Evolutionary conservation across 2,888 invertebrate genomes (phyloP).

Genomic region (Ormyrus labotus): DNA sequence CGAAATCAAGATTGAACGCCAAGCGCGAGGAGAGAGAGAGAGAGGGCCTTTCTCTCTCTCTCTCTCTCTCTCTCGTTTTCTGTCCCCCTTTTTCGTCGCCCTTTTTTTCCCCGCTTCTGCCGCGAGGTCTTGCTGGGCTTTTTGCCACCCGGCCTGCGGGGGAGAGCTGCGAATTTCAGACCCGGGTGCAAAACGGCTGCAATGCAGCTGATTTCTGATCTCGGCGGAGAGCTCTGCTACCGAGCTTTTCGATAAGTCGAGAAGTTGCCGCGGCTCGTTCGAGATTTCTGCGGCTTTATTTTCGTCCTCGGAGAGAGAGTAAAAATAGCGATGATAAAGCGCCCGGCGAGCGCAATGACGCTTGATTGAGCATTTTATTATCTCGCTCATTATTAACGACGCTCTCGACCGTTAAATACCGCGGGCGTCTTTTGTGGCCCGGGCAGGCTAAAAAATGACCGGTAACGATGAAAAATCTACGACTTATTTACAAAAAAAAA

Average conservation of each 20-base stretch:
- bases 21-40: neutral
- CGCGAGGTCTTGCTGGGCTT: neutral
- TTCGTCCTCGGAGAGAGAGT: too few relatives aligned
- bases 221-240: too few relatives aligned
- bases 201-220: too few relatives aligned
- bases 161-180: neutral
- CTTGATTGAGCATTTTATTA: neutral
- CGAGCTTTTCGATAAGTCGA: too few relatives aligned
- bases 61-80: neutral
- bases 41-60: constrained; percentile 3
- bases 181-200: too few relatives aligned
- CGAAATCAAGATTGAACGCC: constrained; percentile 57
- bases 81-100: neutral
- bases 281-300: too few relatives aligned
- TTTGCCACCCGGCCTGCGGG: neutral
- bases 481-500: neutral
- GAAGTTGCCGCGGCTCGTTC: too few relatives aligned
- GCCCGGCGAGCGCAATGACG: too few relatives aligned
- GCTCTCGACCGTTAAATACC: constrained; percentile 16
- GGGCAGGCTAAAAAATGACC: constrained; percentile 6
- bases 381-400: constrained; percentile 4
- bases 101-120: constrained; percentile 21
- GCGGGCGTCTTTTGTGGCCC: neutral
- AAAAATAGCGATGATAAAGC: too few relatives aligned
- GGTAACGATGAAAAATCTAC: constrained; percentile 37